These are phyloP conservation scores for Oligia strigilis DNA, from an alignment of 2,888 invertebrate genomes.

Conservation along the genomic window DNA sequence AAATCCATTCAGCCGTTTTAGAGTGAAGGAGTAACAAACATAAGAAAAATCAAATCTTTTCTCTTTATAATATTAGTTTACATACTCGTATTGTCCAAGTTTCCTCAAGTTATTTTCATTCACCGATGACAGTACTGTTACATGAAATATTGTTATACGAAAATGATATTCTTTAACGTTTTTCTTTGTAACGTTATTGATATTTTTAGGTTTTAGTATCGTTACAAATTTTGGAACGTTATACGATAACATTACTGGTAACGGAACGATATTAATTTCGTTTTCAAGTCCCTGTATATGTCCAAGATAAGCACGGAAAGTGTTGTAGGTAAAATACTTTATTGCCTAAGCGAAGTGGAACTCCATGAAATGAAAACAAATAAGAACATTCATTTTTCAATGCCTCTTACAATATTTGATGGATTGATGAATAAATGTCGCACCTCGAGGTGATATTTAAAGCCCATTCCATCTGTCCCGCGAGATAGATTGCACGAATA, in stretches of 20 bases:
- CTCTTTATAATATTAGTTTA: too few relatives aligned
- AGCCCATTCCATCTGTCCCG: constrained; percentile 37
- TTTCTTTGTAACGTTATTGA: too few relatives aligned
- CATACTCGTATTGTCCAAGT: background rate
- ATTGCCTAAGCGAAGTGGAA: background rate
- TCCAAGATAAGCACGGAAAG: background rate
- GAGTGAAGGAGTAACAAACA: too few relatives aligned
- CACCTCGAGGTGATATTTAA: constrained; percentile 26
- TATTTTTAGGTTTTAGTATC: too few relatives aligned
- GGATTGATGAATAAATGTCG: constrained; percentile 44
- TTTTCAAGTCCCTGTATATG: background rate
- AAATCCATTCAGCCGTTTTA: too few relatives aligned
- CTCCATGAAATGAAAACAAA: constrained; percentile 25
- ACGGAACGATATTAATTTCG: too few relatives aligned
- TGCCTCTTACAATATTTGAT: constrained; percentile 39
- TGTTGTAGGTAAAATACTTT: background rate
- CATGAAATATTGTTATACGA: too few relatives aligned
- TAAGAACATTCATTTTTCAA: constrained; percentile 35
- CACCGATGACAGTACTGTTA: background rate
- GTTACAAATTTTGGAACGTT: too few relatives aligned
- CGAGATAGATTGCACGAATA: constrained; percentile 41
- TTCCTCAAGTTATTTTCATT: background rate
- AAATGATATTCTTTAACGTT: too few relatives aligned
- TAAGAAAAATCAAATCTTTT: too few relatives aligned
- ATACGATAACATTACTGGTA: too few relatives aligned